Evolutionary conservation across 2,888 invertebrate genomes (phyloP), one percentile per base, ranked within the genome.

Genomic region (Criorhina ranunculi): DNA sequence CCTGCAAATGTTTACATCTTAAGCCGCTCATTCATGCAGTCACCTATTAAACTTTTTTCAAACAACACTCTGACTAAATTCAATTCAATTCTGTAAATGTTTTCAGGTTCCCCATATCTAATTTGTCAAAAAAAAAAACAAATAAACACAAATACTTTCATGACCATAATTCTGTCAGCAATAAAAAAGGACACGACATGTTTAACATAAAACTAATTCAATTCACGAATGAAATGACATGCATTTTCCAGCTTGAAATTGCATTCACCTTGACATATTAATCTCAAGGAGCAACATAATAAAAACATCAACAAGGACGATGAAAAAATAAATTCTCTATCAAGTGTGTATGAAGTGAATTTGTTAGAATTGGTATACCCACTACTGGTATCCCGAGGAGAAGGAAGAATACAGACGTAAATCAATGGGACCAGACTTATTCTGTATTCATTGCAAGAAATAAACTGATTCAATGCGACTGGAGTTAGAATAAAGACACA

Each of bases 191-290:
- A 5, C 8, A 19, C 29, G 3, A 44, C 19, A 31, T 24, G 53
- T 51, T 19, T 53, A 35, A 8, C 19, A 24, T 24, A 40, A 51
- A 31, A 5, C 44, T 53, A 80, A 67, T 67, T 80, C 24, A 60
- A 80, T 73, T 80, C 15, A 44, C 42, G 12, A 64, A 37, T 51
- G 33, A 49, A 60, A 57, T 51, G 35, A 46, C 37, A 35, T 12
- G 11, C 46, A 77, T 73, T 49, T 33, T 53, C 55, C 72, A 83
- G 66, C 57, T 77, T 46, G 60, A 72, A 77, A 82, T 60, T 77
- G 82, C 83, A 78, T 78, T 83, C 78, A 78, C 83, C 83, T 83
- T 83, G 83, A 69, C 78, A 83, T 51, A 83, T 73, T 67, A 42
- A 73, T 78, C 62, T 40, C 12, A 49, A 59, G 24, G 49, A 66